Conservation (phyloP, 2,888 invertebrate genomes). For the Spodoptera littoralis region DNA sequence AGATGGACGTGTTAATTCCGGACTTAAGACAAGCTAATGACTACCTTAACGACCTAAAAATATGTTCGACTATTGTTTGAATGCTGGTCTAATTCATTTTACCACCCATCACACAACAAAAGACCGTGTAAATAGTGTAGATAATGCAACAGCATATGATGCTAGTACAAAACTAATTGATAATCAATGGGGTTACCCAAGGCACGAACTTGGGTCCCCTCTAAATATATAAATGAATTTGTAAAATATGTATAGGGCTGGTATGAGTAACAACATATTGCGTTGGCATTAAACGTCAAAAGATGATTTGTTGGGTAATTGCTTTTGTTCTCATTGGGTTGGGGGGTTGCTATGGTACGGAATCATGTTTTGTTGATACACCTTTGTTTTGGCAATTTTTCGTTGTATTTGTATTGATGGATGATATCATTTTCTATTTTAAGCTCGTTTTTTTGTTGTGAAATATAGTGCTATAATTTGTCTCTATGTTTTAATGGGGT, state of each 20-base stretch:
- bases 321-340: slow-evolving; percentile 81
- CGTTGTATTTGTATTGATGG: slow-evolving; percentile 62
- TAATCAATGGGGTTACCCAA: slow-evolving; percentile 81
- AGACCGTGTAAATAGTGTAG: slow-evolving; percentile 85
- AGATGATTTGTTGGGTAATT: slow-evolving; percentile 88
- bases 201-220: slow-evolving; percentile 68
- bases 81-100: slow-evolving; percentile 62
- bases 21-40: slow-evolving; percentile 58
- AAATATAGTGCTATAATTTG: slow-evolving; percentile 49
- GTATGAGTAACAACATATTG: slow-evolving; percentile 86
- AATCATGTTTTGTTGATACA: slow-evolving; percentile 82
- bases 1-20: slow-evolving; percentile 84
- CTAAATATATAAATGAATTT: slow-evolving; percentile 82
- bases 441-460: slow-evolving; percentile 51
- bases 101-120: slow-evolving; percentile 72
- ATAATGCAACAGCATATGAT: slow-evolving; percentile 85
- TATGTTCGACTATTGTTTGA: slow-evolving; percentile 63
- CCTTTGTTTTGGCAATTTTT: slow-evolving; percentile 76
- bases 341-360: slow-evolving; percentile 77
- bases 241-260: slow-evolving; percentile 73
- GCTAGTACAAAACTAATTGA: slow-evolving; percentile 87
- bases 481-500: slow-evolving; percentile 38
- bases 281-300: slow-evolving; percentile 86
- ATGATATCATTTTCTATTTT: slow-evolving; percentile 60
- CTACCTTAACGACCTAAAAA: slow-evolving; percentile 55